These are phyloP conservation scores for Rhabdophis nuchalis DNA, from an alignment of 2,797 vertebrate species.

Conservation along the genomic window DNA sequence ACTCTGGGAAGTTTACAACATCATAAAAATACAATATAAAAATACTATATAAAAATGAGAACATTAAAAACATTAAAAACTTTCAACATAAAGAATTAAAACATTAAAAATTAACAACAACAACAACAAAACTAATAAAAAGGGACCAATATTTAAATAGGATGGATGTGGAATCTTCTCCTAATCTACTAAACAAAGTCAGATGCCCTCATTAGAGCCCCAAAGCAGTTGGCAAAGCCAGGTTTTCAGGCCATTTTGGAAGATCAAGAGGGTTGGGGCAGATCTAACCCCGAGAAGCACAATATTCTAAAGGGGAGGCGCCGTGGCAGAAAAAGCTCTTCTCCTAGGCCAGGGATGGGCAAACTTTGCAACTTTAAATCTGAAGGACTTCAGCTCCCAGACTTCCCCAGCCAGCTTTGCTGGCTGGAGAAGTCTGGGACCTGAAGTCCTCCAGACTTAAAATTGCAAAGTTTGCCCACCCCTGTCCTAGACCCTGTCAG, in stretches of 20 bases:
- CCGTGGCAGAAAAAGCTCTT: not conserved
- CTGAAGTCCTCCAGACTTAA: too few species aligned
- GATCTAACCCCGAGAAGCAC: not conserved
- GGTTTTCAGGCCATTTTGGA: not conserved
- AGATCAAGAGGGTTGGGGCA: not conserved
- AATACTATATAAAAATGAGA: not conserved
- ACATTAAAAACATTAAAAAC: not conserved
- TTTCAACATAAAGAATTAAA: not conserved
- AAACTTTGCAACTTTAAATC: too few species aligned
- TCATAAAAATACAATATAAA: not conserved
- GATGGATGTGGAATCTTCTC: not conserved
- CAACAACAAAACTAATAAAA: not conserved
- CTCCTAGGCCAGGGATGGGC: too few species aligned
- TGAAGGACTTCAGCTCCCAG: too few species aligned
- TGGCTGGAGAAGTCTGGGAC: too few species aligned
- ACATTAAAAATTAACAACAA: not conserved
- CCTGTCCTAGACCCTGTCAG: not conserved
- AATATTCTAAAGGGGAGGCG: not conserved
- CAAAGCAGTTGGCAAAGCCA: not conserved
- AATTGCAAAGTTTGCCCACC: too few species aligned
- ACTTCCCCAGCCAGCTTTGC: too few species aligned
- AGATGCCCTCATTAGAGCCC: not conserved
- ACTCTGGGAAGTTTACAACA: not conserved
- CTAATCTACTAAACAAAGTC: not conserved
- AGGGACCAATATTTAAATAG: not conserved